Evolutionary conservation across 2,113 vertebrate species (phyloP).

Genomic region (Pelecanus crispus): DNA sequence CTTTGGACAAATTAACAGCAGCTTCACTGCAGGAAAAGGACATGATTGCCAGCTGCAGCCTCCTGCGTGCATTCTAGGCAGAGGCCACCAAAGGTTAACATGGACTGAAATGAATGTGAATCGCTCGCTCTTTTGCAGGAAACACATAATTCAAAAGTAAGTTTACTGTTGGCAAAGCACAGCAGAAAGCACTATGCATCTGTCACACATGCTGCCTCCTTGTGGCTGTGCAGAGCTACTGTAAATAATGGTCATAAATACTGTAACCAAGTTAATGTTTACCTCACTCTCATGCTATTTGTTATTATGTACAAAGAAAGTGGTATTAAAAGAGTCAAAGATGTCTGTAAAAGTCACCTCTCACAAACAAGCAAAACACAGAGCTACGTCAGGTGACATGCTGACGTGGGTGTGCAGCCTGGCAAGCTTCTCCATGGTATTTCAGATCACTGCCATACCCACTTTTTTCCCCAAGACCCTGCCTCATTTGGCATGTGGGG

Average conservation of each 20-base stretch:
- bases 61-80: neutral
- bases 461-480: neutral
- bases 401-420: neutral
- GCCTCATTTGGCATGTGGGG: fast-evolving
- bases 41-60: neutral
- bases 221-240: neutral
- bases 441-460: fast-evolving
- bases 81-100: neutral
- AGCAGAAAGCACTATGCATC: neutral
- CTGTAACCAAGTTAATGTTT: neutral
- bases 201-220: neutral
- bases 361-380: neutral
- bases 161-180: neutral
- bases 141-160: neutral
- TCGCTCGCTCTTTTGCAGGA: fast-evolving
- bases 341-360: neutral
- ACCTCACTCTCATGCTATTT: neutral
- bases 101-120: neutral
- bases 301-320: neutral
- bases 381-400: neutral
- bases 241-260: neutral
- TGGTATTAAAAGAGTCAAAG: neutral
- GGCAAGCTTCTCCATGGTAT: neutral
- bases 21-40: neutral
- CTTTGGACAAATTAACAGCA: slow-evolving; percentile 19